phyloP scores from a whole-genome alignment of 2,113 vertebrate species.

The Caracal caracal region DNA sequence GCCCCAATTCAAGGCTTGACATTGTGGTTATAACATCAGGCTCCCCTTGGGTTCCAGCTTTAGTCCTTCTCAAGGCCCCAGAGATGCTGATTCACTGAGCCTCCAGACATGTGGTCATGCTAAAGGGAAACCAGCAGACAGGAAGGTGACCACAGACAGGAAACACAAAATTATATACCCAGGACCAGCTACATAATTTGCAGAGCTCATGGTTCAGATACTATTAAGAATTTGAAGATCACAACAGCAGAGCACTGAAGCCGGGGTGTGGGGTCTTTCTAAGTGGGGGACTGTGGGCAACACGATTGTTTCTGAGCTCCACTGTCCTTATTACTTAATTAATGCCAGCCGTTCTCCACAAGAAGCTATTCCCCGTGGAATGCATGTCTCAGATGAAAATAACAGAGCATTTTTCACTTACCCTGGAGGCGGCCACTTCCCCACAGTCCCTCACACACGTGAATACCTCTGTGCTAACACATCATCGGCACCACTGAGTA shows the following conservation, averaged over 20 bases:
- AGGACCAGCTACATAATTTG: too few species aligned
- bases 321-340: not conserved
- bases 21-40: accelerated
- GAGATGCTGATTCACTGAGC: not conserved
- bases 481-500: accelerated
- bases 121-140: not conserved
- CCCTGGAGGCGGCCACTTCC: not conserved
- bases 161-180: not conserved
- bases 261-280: not conserved
- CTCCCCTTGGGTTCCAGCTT: too few species aligned
- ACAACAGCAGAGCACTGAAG: not conserved
- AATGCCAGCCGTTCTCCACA: not conserved
- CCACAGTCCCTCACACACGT: too few species aligned
- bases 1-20: not conserved
- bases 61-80: not conserved
- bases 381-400: not conserved
- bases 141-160: too few species aligned
- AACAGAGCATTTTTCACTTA: not conserved
- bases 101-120: accelerated
- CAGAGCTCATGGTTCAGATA: not conserved
- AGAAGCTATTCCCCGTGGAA: too few species aligned
- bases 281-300: too few species aligned
- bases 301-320: not conserved
- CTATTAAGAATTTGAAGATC: not conserved
- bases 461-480: accelerated